Conservation (phyloP, 2,888 invertebrate species). For the Perizoma affinitatum region DNA sequence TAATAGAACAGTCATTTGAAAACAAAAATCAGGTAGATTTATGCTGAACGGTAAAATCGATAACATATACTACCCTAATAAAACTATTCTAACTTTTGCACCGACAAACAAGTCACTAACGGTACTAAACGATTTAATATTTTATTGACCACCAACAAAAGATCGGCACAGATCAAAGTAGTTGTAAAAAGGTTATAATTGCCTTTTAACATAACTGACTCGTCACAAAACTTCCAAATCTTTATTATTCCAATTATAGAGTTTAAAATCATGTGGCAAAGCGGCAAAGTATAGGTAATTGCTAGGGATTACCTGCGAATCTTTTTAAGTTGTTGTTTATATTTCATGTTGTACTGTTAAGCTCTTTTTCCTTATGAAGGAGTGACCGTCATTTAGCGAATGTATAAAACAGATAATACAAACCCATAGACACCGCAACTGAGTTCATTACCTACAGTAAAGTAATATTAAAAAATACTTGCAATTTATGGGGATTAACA, state of each 20-base stretch:
- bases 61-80: conserved; percentile 54
- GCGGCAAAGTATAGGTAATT: conserved; percentile 29
- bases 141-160: conserved; percentile 55
- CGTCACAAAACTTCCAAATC: conserved; percentile 5
- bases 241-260: conserved; percentile 17
- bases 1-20: conserved; percentile 15
- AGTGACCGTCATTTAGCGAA: too few species aligned
- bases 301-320: conserved; percentile 46
- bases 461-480: too few species aligned
- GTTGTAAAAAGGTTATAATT: conserved; percentile 67
- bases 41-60: conserved; percentile 50
- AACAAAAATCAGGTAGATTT: conserved; percentile 16
- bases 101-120: conserved; percentile 41
- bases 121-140: conserved; percentile 52
- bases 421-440: too few species aligned
- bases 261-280: conserved; percentile 27
- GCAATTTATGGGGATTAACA: too few species aligned
- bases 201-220: conserved; percentile 41
- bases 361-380: too few species aligned
- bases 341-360: conserved; percentile 42
- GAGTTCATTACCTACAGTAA: too few species aligned
- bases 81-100: conserved; percentile 47
- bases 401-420: too few species aligned
- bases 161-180: conserved; percentile 60
- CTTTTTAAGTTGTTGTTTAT: conserved; percentile 40